Percentiles rank a stretch among this genome's conserved stretches.
These are phyloP conservation scores for Leptobrachium ailaonicum DNA, from an alignment of 2,113 vertebrate species.

Conservation along the genomic window DNA sequence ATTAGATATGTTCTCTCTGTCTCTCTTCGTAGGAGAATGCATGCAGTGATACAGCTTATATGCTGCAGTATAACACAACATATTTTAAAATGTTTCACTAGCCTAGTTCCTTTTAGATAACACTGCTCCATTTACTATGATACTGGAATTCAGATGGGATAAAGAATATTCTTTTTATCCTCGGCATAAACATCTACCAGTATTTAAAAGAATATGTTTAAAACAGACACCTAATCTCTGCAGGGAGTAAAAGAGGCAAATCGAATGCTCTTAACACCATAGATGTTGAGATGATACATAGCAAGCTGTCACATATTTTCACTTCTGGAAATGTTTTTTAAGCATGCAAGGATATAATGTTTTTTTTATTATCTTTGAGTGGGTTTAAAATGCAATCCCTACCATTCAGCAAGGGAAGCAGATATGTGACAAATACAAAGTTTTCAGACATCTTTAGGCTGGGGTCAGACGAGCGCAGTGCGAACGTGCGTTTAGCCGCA, in stretches of 20 bases:
- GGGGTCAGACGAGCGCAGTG: no score
- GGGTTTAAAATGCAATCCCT: background rate
- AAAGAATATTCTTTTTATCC: no score
- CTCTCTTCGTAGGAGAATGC: no score
- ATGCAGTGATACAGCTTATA: no score
- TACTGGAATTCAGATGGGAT: no score
- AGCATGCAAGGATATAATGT: background rate
- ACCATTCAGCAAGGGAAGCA: background rate
- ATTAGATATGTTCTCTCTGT: no score
- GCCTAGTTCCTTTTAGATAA: no score
- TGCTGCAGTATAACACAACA: no score
- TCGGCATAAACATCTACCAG: background rate
- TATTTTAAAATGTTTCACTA: no score
- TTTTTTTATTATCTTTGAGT: background rate
- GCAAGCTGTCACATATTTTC: background rate
- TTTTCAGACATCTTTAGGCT: no score
- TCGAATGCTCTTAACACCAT: background rate
- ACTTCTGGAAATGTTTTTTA: background rate
- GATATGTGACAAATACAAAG: background rate
- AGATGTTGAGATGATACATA: background rate
- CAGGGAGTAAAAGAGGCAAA: background rate
- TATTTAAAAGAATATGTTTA: background rate
- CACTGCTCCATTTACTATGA: no score
- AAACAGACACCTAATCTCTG: background rate
- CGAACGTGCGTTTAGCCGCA: no score